Evolutionary conservation across 2,797 vertebrate species (phyloP).

Genomic region (Sciurus vulgaris): DNA sequence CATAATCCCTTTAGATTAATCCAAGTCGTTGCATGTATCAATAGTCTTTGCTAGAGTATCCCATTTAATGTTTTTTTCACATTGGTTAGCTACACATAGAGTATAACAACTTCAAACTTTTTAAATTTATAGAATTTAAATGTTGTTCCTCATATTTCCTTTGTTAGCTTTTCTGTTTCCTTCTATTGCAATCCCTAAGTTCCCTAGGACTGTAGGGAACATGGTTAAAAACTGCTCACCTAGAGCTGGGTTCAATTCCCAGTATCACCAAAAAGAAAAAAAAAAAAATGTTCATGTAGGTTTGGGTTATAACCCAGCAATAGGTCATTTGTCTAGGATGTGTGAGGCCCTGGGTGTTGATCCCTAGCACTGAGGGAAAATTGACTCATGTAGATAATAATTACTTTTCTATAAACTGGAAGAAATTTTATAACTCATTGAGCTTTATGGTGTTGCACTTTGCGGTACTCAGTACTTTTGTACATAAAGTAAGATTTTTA

Average conservation of each 20-base stretch:
- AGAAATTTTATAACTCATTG: constrained; percentile 3
- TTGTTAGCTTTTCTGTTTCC: not conserved
- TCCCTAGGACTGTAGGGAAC: not conserved
- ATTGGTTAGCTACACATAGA: constrained; percentile 28
- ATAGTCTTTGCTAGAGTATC: constrained; percentile 2
- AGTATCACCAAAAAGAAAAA: too few relatives aligned
- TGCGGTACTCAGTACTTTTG: not conserved
- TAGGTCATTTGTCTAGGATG: not conserved
- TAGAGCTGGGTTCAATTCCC: not conserved
- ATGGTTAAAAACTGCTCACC: not conserved
- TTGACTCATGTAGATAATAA: not conserved
- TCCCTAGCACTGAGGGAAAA: not conserved
- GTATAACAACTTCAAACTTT: constrained; percentile 19
- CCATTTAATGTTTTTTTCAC: constrained; percentile 39
- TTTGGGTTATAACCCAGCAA: not conserved
- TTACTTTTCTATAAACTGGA: not conserved
- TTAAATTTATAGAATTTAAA: not conserved
- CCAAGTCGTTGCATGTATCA: not conserved
- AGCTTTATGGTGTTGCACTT: not conserved
- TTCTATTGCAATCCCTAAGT: not conserved
- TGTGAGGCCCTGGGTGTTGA: not conserved
- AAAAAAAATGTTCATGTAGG: too few relatives aligned
- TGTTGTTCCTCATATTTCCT: constrained; percentile 20
- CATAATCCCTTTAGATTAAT: constrained; percentile 27
- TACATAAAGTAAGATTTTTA: constrained; percentile 19